Evolutionary conservation across 2,113 vertebrate species (phyloP), one percentile per base, ranked within the genome.

Genomic region (Xyliphius kryptos): DNA sequence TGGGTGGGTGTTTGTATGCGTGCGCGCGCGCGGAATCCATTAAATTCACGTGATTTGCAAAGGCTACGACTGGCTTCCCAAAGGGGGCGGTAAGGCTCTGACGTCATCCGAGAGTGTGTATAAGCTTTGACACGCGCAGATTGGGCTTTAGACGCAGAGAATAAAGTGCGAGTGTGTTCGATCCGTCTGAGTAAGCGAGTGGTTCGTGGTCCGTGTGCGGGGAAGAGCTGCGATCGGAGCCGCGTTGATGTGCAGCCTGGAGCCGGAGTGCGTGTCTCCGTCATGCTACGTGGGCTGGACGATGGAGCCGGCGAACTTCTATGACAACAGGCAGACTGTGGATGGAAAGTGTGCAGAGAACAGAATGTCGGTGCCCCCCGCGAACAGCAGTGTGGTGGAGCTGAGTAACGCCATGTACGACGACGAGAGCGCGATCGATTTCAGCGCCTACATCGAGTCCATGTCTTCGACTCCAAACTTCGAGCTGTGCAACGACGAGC

Each of bases 401-500:
- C 86, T 93, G 68, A 89, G 86, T 79, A 89, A 87, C 69, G 90
- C 90, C 66, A 92, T 93, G 80, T 95, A 95, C 83, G 92, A 92
- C 76, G 91, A 95, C 77, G 92, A 94, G 82, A 92, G 89, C 61
- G 92, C 92, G 77, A 95, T 95, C 77, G 92, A 94, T 85, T 94
- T 95, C 83, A 94, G 92, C 77, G 89, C 91, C 57, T 98, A 98
- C 82, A 96, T 98, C 71, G 95, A 97, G 79, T 92, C 94, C 75
- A 93, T 97, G 90, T 88, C 94, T 1, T 86, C 93, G 4, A 93
- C 95, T 78, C 92, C 94, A 2, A 93, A 89, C 76, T 74, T 98
- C 85, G 95, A 98, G 84, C 91, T 98, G 77, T 98, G 93, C 88
- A 92, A 97, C 86, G 95, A 98, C 84, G 94, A 97, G 76, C 89